Conservation (phyloP, 2,797 vertebrate species). For the Stomatorhinus walkeri region DNA sequence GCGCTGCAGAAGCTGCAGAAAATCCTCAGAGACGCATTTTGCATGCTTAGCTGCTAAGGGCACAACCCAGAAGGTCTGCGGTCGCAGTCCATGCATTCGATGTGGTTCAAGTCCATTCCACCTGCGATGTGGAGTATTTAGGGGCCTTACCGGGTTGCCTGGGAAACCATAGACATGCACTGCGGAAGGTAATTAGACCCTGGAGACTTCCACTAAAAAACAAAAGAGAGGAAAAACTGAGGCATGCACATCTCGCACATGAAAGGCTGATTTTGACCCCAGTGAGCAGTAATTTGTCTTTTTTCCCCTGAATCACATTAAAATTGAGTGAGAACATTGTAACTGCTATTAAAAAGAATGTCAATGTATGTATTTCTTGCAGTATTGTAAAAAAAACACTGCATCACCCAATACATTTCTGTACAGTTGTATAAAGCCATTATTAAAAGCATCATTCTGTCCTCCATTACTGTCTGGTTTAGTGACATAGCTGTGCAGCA, state of each 20-base stretch:
- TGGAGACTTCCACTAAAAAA: background rate
- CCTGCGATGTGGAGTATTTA: background rate
- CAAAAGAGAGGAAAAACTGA: background rate
- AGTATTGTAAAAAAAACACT: background rate
- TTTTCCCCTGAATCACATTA: background rate
- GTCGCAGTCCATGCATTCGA: background rate
- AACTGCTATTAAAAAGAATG: background rate
- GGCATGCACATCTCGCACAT: background rate
- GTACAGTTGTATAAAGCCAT: background rate
- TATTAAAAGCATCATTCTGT: background rate
- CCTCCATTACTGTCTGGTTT: background rate
- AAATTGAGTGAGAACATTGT: conserved; percentile 1
- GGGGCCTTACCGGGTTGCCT: background rate
- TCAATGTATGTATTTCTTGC: background rate
- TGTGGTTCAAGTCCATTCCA: background rate
- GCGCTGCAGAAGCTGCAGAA: background rate
- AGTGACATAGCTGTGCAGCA: background rate
- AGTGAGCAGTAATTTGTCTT: background rate
- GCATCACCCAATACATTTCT: background rate
- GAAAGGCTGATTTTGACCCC: background rate
- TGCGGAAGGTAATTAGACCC: background rate
- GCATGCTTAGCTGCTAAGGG: background rate
- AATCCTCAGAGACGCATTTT: background rate
- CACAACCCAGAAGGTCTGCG: background rate
- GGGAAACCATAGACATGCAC: background rate